Evolutionary conservation across 2,113 vertebrate species (phyloP).

Genomic region (Rafetus swinhoei): DNA sequence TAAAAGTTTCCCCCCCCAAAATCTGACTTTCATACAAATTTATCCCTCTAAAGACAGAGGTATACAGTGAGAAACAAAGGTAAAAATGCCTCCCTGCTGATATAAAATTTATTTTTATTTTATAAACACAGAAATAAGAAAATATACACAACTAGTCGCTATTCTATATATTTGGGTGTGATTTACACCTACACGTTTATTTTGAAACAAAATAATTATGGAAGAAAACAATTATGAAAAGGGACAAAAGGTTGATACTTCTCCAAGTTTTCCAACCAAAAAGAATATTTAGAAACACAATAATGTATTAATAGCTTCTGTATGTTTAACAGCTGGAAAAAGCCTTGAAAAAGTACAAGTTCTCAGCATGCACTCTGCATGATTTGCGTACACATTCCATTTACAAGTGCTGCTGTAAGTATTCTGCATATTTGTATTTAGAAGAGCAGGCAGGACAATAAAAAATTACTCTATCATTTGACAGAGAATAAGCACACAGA

Average conservation of each 20-base stretch:
- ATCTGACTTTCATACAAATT: not conserved
- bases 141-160: not conserved
- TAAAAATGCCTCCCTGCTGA: not conserved
- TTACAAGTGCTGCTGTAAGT: slow-evolving; percentile 45
- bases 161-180: not conserved
- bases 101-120: not conserved
- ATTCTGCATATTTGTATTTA: slow-evolving; percentile 39
- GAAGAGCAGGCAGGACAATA: slow-evolving; percentile 49
- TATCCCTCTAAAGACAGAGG: not conserved
- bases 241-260: slow-evolving; percentile 28
- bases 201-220: slow-evolving; percentile 18
- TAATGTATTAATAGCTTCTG: slow-evolving; percentile 42
- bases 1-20: not conserved
- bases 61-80: not conserved
- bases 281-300: slow-evolving; percentile 48
- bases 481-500: slow-evolving; percentile 33
- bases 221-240: slow-evolving; percentile 19
- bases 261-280: slow-evolving; percentile 52
- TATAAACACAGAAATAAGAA: not conserved
- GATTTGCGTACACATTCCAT: slow-evolving; percentile 52
- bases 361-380: slow-evolving; percentile 51
- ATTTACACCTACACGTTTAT: not conserved
- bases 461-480: slow-evolving; percentile 61
- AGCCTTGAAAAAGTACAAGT: slow-evolving; percentile 39
- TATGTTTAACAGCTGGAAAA: slow-evolving; percentile 47